Evolutionary conservation across 2,113 vertebrate genomes (phyloP), one percentile per base, ranked within the genome.

Genomic region (Oncorhynchus mykiss): DNA sequence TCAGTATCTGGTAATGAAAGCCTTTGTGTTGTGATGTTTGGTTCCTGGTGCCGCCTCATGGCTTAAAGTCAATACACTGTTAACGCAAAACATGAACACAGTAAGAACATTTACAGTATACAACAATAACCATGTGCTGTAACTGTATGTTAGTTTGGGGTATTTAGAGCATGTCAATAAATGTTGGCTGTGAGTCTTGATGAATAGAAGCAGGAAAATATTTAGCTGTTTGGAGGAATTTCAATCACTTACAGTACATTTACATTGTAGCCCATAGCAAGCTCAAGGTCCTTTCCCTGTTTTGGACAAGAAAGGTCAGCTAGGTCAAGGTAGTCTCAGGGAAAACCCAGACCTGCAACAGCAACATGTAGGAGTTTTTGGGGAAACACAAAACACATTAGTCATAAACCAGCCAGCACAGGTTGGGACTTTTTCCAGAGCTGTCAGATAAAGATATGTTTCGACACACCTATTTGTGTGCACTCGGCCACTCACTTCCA

Each of bases 301-400:
- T 6, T 29, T 25, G 34, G n/a, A 76, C 68, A 14, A 65, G 78
- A 67, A 48, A 69, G 20, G 39, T 29, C 75, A 34, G 39, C 39
- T 2, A 75, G 24, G 24, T 22, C 31, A 48, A 54, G n/a, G 2
- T 9, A 12, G 34, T 13, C 14, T 3, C 34, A 49, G 45, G 45
- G 68, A 24, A 49, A 70, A 49, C 39, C 24, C 11, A 29, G 65
- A 67, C 24, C 39, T 22, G 39, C 68, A 49, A 5, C 45, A 48
- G 0, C 51, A 54, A 6, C 1, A 45, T 3, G 39, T 25, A 1
- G n/a, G 60, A 11, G 20, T 49, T 70, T 70, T 5, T 4, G 11
- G 22, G 20, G 68, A 70, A 70, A 70, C 45, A 24, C 68, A 25
- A 70, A 45, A 25, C 68, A 24, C 39, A 70, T 24, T 24, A 9